Conservation (phyloP, 2,113 vertebrate species). For the Mesoclemmys tuberculata region DNA sequence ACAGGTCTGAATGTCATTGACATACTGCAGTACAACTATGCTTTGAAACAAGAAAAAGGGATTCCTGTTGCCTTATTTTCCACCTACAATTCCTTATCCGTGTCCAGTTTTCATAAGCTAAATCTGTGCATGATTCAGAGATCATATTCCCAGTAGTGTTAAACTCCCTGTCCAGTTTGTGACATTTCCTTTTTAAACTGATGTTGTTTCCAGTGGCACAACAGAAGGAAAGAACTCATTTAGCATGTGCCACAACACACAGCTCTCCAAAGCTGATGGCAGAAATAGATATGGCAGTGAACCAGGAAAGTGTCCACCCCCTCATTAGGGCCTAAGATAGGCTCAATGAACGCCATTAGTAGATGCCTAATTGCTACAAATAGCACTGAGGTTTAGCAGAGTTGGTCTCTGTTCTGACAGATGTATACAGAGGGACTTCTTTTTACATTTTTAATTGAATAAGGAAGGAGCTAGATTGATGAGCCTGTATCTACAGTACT, state of each 20-base stretch:
- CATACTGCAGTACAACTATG: not conserved
- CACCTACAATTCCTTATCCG: not conserved
- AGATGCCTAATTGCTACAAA: not conserved
- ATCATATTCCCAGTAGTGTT: not conserved
- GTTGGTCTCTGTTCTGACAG: accelerated
- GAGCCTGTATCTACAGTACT: not conserved
- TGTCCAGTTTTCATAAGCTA: not conserved
- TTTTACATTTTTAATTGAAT: not conserved
- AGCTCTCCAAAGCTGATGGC: not conserved
- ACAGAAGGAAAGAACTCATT: not conserved
- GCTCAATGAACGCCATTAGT: not conserved
- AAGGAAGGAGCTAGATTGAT: not conserved
- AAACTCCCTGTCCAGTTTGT: not conserved
- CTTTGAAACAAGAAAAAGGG: not conserved
- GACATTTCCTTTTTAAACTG: not conserved
- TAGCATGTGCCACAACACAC: not conserved
- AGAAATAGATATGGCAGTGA: not conserved
- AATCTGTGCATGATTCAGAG: not conserved
- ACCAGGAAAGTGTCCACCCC: not conserved
- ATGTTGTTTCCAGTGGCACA: conserved; percentile 14
- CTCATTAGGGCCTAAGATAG: not conserved
- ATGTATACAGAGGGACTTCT: not conserved
- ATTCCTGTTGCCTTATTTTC: not conserved
- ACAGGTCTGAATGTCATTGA: not conserved
- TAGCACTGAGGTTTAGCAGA: not conserved